A percentile compares a stretch with the other conserved stretches of the same genome.
These are phyloP conservation scores for Cephus spinipes DNA, from an alignment of 2,888 invertebrate genomes.

Conservation along the genomic window DNA sequence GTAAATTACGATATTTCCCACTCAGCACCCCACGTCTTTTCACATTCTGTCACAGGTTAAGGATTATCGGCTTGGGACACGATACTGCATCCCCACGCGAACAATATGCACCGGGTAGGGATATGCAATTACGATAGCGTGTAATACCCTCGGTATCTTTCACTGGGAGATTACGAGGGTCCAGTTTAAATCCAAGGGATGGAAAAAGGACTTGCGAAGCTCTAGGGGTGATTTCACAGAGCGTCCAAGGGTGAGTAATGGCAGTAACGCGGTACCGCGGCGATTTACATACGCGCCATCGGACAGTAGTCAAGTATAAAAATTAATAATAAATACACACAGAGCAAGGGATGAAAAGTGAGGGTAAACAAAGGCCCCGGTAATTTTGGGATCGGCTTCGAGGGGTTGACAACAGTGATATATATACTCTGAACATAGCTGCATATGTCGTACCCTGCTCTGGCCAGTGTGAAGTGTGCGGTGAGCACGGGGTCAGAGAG, in stretches of 20 bases:
- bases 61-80: background rate
- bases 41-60: background rate
- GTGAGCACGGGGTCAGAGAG: background rate
- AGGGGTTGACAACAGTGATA: conserved; percentile 54
- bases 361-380: conserved; percentile 52
- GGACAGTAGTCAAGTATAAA: background rate
- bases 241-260: background rate
- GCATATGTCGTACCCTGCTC: conserved; percentile 44
- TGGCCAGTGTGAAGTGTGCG: conserved; percentile 6
- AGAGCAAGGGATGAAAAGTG: conserved; percentile 41
- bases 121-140: background rate
- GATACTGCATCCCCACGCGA: background rate
- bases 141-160: background rate
- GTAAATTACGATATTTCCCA: background rate
- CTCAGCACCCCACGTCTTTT: background rate
- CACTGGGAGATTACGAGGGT: background rate
- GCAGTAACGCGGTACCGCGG: background rate
- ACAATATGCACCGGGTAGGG: background rate
- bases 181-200: background rate
- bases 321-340: background rate
- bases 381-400: conserved; percentile 51
- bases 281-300: background rate
- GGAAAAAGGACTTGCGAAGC: background rate
- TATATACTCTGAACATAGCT: conserved; percentile 32
- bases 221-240: background rate